Evolutionary conservation across 2,113 vertebrate genomes (phyloP).

Genomic region (Hipposideros armiger): DNA sequence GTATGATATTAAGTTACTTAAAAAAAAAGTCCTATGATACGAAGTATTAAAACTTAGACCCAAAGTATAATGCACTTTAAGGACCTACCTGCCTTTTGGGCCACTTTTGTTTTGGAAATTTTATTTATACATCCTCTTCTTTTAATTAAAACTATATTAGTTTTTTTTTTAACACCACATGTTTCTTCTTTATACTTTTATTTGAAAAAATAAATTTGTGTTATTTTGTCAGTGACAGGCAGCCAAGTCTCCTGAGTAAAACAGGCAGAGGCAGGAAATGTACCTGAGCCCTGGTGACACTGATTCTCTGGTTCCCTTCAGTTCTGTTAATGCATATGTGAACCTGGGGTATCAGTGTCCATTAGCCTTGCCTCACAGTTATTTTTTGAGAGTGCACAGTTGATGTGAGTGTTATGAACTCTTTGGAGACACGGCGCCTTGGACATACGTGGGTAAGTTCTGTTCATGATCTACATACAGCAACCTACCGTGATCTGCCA

Average conservation of each 20-base stretch:
- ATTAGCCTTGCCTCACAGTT: constrained; percentile 42
- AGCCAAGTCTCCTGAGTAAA: constrained; percentile 36
- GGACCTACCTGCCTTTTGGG: neutral
- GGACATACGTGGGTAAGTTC: neutral
- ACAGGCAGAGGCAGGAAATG: neutral
- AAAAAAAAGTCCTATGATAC: neutral
- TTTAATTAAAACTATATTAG: neutral
- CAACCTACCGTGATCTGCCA: neutral
- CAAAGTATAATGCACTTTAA: constrained; percentile 54
- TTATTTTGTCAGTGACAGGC: neutral
- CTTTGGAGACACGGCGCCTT: neutral
- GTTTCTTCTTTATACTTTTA: constrained; percentile 60
- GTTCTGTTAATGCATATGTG: constrained; percentile 54
- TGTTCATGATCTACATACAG: neutral
- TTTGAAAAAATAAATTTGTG: constrained; percentile 48
- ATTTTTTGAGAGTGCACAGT: constrained; percentile 37
- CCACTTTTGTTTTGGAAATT: constrained; percentile 43
- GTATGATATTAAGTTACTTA: constrained; percentile 47
- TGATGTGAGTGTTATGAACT: neutral
- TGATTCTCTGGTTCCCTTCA: constrained; percentile 33
- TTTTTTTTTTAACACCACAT: neutral
- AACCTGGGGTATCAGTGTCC: neutral
- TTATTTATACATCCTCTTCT: neutral
- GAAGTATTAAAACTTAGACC: constrained; percentile 55
- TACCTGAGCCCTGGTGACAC: constrained; percentile 32